phyloP scores from a whole-genome alignment of 2,797 vertebrate species.

The Delichon dasypus region DNA sequence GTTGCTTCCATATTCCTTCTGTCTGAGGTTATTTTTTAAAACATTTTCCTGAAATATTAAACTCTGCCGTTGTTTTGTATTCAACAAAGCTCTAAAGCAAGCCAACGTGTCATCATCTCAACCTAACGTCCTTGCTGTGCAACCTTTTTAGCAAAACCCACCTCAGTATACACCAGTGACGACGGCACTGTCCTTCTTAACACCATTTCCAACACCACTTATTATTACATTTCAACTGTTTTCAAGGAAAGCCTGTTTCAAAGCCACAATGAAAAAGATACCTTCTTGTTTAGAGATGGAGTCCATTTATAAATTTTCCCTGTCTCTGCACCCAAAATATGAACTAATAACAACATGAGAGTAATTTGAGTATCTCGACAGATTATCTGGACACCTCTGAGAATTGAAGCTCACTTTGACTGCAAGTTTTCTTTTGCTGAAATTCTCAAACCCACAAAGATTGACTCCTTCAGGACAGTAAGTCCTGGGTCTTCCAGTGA shows the following conservation, averaged over 20 bases:
- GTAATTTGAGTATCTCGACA: background rate
- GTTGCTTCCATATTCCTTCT: constrained; percentile 41
- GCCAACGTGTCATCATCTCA: constrained; percentile 12
- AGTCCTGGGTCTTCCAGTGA: background rate
- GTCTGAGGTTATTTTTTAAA: constrained; percentile 35
- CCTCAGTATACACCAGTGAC: constrained; percentile 44
- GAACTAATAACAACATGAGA: background rate
- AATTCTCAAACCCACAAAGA: background rate
- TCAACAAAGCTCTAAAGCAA: constrained; percentile 39
- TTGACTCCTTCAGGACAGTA: background rate
- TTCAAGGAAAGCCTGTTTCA: constrained; percentile 50
- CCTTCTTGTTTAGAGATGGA: constrained; percentile 57
- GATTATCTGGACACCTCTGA: background rate
- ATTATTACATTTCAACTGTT: constrained; percentile 33
- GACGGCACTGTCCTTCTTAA: constrained; percentile 14
- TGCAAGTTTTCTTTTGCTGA: background rate
- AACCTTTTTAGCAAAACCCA: constrained; percentile 59
- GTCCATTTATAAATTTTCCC: constrained; percentile 32
- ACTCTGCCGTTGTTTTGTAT: constrained; percentile 42
- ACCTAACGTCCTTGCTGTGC: constrained; percentile 25
- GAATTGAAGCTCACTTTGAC: background rate
- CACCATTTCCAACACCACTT: background rate
- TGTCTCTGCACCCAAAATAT: background rate
- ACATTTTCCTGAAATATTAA: constrained; percentile 57
- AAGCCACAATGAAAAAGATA: constrained; percentile 55